Evolutionary conservation across 2,888 invertebrate species (phyloP), one percentile per base, ranked within the genome.

Genomic region (Arctia plantaginis): DNA sequence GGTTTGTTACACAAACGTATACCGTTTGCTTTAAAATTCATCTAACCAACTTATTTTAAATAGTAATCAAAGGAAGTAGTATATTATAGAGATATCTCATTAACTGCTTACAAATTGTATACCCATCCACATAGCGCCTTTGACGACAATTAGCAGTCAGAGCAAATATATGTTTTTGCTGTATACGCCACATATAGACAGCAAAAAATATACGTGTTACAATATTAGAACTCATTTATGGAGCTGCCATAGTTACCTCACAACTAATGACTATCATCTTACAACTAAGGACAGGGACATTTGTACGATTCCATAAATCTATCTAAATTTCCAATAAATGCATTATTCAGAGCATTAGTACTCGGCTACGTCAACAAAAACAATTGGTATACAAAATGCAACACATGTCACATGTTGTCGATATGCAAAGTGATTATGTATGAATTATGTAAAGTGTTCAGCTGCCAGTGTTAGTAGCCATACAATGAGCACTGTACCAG

Each of bases 361-460:
- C 77, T 77, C 30, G 30, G 69, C 23, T 67, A 74, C 80, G 79
- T 82, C 83, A 80, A 81, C 77, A 79, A 79, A 81, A 86, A 83
- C 83, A 80, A 85, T 79, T 78, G 77, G 68, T 79, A 84, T 85
- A 85, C 85, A 88, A 88, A 90, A 91, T 91, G 89, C 91, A 89
- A 94, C 94, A 94, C 90, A 90, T 93, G 94, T 94, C 93, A 93
- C 92, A 90, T 90, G 90, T 81, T 90, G 90, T 91, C 93, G 93
- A 93, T 93, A 93, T 93, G 92, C 91, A 90, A 92, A 93, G 90
- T 90, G 91, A 92, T 91, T 91, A 87, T 90, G 87, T 93, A 94
- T 95, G 94, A 94, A 94, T 95, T 94, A 95, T 95, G 91, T 93
- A 94, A 92, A 91, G 89, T 90, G 88, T 82, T 79, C 88, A 90